Evolutionary conservation across 2,797 vertebrate genomes (phyloP), one percentile per base, ranked within the genome.

Genomic region (Carapus acus): DNA sequence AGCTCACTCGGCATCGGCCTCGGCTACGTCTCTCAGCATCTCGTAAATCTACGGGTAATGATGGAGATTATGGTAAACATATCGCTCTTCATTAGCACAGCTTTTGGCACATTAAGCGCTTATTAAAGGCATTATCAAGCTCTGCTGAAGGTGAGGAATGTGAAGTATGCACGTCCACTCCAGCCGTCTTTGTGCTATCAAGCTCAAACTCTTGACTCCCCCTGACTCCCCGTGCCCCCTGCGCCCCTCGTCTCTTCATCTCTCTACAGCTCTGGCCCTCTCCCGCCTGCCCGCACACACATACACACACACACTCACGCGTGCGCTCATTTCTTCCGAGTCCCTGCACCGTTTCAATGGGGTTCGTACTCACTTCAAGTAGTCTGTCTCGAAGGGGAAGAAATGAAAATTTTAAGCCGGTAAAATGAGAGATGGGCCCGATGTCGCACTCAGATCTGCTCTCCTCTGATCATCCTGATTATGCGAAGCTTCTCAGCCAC

Each of bases 81-180:
- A 16, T 38, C 47, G 48, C 45, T 36, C 17, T 39, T 67, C 36
- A 71, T 69, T 20, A 58, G 29, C 9, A 43, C 44, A 43, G 37
- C 22, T 46, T 44, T 34, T 8, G 71, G 77, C 75, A 71, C 65
- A 79, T 83, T 73, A 77, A 74, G 55, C 31, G 62, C 79, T 78
- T 85, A 84, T 86, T 86, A 87, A 74, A 83, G 76, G 76, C 81
- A 88, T 88, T 90, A 88, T 89, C 79, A 88, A 79, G 88, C 88
- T 88, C 81, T 79, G 85, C 69, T 91, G 89, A 85, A 88, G 83
- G 78, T 67, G 67, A 89, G 90, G 91, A 94, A 94, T 96, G 85
- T 80, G 79, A 91, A 87, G 81, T 79, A 92, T 82, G 88, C 82
- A 76, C 78, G 76, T 62, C 73, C 68, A 75, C 77, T 55, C 83